phyloP scores from a whole-genome alignment of 1,140 invertebrate species.

The Drosophila funebris region DNA sequence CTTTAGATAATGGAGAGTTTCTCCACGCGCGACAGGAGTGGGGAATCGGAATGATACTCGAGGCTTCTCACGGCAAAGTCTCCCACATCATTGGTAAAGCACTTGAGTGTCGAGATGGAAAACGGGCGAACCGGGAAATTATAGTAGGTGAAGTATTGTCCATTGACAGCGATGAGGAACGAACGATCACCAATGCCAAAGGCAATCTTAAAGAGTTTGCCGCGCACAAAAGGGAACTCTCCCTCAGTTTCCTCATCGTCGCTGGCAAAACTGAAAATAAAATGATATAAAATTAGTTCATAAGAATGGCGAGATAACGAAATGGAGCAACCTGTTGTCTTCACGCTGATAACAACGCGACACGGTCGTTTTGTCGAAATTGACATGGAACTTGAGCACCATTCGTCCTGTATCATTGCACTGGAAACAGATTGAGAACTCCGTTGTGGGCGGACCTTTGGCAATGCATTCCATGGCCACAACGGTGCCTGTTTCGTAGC shows the following conservation, averaged over 20 bases:
- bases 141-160: conserved; percentile 81
- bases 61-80: conserved; percentile 75
- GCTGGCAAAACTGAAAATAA: conserved; percentile 58
- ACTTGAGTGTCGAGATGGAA: conserved; percentile 79
- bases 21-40: conserved; percentile 72
- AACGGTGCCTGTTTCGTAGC: conserved; percentile 78
- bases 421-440: conserved; percentile 82
- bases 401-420: conserved; percentile 79
- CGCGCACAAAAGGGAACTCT: conserved; percentile 79
- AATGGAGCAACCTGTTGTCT: conserved; percentile 74
- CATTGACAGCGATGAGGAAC: conserved; percentile 80
- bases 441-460: conserved; percentile 74
- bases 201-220: conserved; percentile 80
- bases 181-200: conserved; percentile 81
- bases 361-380: conserved; percentile 76
- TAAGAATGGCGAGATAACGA: too few relatives aligned
- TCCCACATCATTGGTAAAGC: conserved; percentile 73
- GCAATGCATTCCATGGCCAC: conserved; percentile 82
- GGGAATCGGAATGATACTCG: conserved; percentile 80
- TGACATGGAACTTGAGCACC: conserved; percentile 74
- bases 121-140: conserved; percentile 75
- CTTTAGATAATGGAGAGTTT: conserved; percentile 74
- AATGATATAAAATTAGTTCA: too few relatives aligned
- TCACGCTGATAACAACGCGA: conserved; percentile 72
- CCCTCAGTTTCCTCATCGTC: conserved; percentile 82